Base-by-base conservation (phyloP, 2,797 vertebrate genomes). In the Circus cinereus region DNA sequence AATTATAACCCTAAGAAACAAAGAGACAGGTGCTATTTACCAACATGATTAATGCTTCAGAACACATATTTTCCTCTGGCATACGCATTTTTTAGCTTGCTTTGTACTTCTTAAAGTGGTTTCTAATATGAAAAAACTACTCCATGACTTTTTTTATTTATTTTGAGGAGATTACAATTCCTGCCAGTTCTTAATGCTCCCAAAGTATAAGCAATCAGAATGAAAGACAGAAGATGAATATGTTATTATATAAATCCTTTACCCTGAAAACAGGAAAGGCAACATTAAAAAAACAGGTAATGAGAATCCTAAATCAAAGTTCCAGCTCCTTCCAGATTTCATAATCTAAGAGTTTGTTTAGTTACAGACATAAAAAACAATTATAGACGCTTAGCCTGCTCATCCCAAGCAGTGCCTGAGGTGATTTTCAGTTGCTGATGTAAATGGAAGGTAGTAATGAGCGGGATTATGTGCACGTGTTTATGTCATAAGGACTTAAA, bases 1-100 rank as follows among this genome's bases (percentile, higher is more conserved):
- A 98, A 96, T 98, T 99, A 97, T 99, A 99, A 8, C 99, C 99
- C 99, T 99, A 94, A 45, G 88, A 96, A 81, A 72, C 8, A 69
- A 65, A 81, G 69, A 87, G 16, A 87, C 3, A 48, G 7, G 9
- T 36, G 45, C 10, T 74, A n/a, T 38, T 89, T 54, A 83, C 8
- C 10, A 87, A 51, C 32, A 47, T 2, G 14, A 27, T 38, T 62
- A 63, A 21, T 84, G 12, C 17, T 85, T 84, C 65, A 68, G 32
- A 85, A 69, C 6, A 48, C 4, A 1, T 5, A 5, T 48, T 72
- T 68, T 76, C 51, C 48, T 42, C 62, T n/a, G 22, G 9, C 50
- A 34, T 9, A 43, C 0, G 0, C 15, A 8, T 7, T 27, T 63
- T 91, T 87, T 42, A 84, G 7, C 29, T 76, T 84, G 40, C 54